Evolutionary conservation across 1,140 invertebrate genomes (phyloP).

Genomic region (Fopius arisanus): DNA sequence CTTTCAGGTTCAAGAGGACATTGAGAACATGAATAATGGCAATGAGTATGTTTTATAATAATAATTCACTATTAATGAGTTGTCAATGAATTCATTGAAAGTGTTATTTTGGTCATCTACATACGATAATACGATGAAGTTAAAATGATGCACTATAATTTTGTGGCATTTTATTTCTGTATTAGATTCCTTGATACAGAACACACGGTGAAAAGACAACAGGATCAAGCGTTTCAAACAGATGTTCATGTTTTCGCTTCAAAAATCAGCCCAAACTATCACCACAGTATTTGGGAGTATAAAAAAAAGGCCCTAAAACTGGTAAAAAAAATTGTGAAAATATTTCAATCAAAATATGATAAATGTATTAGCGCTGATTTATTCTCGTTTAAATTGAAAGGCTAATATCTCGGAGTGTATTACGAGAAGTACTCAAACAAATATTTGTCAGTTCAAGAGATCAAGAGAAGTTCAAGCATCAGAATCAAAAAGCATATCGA

Average conservation of each 20-base stretch:
- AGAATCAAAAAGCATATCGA: slow-evolving; percentile 56
- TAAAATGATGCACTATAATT: too few relatives aligned
- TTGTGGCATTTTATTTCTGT: background rate
- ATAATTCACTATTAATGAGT: too few relatives aligned
- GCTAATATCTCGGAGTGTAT: slow-evolving; percentile 66
- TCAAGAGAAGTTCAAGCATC: slow-evolving; percentile 67
- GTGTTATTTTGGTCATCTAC: background rate
- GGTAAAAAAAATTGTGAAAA: slow-evolving; percentile 60
- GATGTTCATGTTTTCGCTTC: slow-evolving; percentile 70
- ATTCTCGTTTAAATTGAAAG: slow-evolving; percentile 48
- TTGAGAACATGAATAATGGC: slow-evolving; percentile 60
- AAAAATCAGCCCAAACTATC: slow-evolving; percentile 60
- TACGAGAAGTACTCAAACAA: slow-evolving; percentile 72
- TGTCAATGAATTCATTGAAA: too few relatives aligned
- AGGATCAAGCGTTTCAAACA: slow-evolving; percentile 74
- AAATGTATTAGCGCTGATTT: slow-evolving; percentile 9
- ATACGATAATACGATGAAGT: too few relatives aligned
- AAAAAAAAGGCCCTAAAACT: slow-evolving; percentile 74
- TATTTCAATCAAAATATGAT: background rate
- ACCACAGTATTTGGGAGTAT: slow-evolving; percentile 81
- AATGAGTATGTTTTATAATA: slow-evolving; percentile 45
- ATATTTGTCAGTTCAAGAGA: slow-evolving; percentile 64
- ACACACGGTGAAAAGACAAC: slow-evolving; percentile 29
- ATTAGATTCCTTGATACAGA: slow-evolving; percentile 32
- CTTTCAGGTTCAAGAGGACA: slow-evolving; percentile 66